phyloP scores from a whole-genome alignment of 2,888 invertebrate species.

The Urechis unicinctus region DNA sequence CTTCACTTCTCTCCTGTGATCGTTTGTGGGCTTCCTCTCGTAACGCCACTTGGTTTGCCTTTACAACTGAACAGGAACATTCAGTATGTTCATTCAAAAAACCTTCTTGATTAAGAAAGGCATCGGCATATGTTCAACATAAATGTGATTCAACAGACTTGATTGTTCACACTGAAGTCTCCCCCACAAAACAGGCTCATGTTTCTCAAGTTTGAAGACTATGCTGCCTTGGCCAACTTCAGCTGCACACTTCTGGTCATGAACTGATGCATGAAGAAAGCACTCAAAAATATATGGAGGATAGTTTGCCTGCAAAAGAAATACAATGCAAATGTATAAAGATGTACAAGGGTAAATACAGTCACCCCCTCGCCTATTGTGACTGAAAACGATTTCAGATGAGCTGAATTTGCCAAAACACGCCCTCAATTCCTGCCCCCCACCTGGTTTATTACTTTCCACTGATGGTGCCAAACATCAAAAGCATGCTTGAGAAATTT shows the following conservation, averaged over 20 bases:
- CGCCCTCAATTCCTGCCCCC: too few relatives aligned
- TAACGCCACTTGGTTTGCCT: constrained; percentile 39
- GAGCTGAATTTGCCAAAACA: too few relatives aligned
- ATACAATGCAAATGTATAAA: too few relatives aligned
- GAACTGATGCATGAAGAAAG: constrained; percentile 61
- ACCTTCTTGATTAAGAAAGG: neutral
- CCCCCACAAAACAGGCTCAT: constrained; percentile 48
- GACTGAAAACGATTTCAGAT: too few relatives aligned
- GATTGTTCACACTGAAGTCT: constrained; percentile 24
- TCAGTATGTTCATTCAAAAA: neutral
- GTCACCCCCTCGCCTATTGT: too few relatives aligned
- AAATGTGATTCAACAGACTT: neutral
- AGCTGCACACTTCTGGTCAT: constrained; percentile 62
- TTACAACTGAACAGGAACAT: constrained; percentile 28
- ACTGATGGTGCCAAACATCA: too few relatives aligned
- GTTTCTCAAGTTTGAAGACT: constrained; percentile 64
- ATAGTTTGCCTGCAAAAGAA: constrained; percentile 57
- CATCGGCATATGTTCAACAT: neutral
- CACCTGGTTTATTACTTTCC: too few relatives aligned
- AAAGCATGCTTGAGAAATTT: too few relatives aligned
- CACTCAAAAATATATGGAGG: constrained; percentile 71
- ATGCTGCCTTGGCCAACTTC: constrained; percentile 61
- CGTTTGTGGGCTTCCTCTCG: constrained; percentile 53
- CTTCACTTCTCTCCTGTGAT: constrained; percentile 54
- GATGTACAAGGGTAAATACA: too few relatives aligned